Evolutionary conservation across 2,113 vertebrate genomes (phyloP).

Genomic region (Istiophorus platypterus): DNA sequence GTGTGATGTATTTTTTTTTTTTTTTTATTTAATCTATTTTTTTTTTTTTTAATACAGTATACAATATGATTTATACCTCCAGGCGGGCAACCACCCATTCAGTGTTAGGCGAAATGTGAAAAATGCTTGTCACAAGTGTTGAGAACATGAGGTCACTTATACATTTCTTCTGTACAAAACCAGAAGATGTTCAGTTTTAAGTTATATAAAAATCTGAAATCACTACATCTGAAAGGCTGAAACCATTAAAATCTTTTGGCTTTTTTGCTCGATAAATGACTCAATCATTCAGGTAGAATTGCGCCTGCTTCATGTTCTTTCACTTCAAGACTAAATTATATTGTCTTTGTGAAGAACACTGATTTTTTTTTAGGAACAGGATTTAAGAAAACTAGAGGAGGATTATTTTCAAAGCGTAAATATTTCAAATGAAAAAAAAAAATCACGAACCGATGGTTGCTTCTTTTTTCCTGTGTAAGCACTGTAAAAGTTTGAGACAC

Average conservation of each 20-base stretch:
- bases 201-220: constrained; percentile 2
- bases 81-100: neutral
- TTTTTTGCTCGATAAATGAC: neutral
- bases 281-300: neutral
- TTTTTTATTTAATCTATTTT: neutral
- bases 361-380: neutral
- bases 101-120: neutral
- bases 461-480: constrained; percentile 6
- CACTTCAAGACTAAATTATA: neutral
- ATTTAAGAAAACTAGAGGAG: neutral
- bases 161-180: neutral
- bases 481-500: constrained; percentile 1
- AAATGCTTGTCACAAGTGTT: neutral
- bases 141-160: neutral
- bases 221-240: neutral
- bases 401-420: neutral
- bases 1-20: neutral
- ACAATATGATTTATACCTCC: neutral
- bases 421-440: neutral
- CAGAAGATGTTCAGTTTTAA: neutral
- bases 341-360: neutral
- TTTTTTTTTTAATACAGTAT: too few species aligned
- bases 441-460: neutral
- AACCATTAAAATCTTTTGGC: neutral
- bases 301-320: neutral